A percentile compares a stretch with the other conserved stretches of the same genome.
phyloP scores from a whole-genome alignment of 2,797 vertebrate species.

The Scarus forsteni region DNA sequence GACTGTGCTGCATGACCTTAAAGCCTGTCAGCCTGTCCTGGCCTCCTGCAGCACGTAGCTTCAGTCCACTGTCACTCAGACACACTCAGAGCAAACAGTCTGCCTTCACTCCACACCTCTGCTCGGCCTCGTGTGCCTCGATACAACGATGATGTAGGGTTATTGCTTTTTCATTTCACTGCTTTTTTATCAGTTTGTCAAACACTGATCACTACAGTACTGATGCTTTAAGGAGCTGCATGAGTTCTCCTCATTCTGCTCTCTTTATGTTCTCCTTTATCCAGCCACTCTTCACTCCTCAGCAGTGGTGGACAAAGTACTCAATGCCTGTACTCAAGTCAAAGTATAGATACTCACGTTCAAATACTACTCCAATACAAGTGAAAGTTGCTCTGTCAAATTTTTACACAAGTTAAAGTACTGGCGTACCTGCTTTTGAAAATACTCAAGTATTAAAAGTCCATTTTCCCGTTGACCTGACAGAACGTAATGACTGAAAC shows the following conservation, averaged over 20 bases:
- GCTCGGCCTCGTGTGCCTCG: conserved; percentile 26
- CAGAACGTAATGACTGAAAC: no score
- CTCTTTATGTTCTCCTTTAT: conserved; percentile 74
- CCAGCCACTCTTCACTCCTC: conserved; percentile 77
- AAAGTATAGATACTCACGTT: no score
- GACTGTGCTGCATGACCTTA: background rate
- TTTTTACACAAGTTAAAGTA: no score
- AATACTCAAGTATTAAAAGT: no score
- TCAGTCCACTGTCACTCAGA: conserved; percentile 39
- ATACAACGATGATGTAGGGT: conserved; percentile 29
- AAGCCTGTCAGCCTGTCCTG: conserved; percentile 4
- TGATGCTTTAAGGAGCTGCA: conserved; percentile 52
- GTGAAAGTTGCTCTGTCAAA: no score
- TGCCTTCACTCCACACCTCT: conserved; percentile 23
- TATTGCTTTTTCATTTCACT: conserved; percentile 26
- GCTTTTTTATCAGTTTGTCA: conserved; percentile 30
- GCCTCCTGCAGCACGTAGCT: conserved; percentile 9
- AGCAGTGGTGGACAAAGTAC: no score
- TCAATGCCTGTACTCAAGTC: no score
- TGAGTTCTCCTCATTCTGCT: conserved; percentile 65
- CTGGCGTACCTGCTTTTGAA: no score
- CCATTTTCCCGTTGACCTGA: no score
- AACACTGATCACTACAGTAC: conserved; percentile 33
- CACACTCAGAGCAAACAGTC: no score
- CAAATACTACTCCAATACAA: no score